Percentiles rank a stretch among this genome's conserved stretches.
phyloP scores from a whole-genome alignment of 2,797 vertebrate species.

The Pelochelys cantorii region DNA sequence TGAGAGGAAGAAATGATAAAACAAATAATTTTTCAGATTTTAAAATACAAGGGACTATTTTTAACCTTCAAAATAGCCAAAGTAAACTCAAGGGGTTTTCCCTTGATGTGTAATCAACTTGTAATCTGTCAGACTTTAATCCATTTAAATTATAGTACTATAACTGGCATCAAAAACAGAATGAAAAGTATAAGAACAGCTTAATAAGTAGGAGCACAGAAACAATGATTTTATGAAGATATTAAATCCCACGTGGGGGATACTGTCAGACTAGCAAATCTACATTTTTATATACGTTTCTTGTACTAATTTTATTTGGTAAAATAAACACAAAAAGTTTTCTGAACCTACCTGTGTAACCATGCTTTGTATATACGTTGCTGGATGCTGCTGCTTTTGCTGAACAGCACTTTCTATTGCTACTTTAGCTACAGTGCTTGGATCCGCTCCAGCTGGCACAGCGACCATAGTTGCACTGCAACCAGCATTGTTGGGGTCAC shows the following conservation, averaged over 20 bases:
- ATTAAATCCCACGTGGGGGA: background rate
- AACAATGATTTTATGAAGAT: background rate
- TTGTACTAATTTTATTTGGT: conserved; percentile 45
- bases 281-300: conserved; percentile 40
- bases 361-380: conserved; percentile 87
- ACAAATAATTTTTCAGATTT: background rate
- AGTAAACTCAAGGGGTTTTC: background rate
- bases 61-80: conserved; percentile 35
- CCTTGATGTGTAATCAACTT: background rate
- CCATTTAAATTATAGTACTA: conserved; percentile 5
- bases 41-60: background rate
- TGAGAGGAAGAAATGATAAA: background rate
- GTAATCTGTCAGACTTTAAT: background rate
- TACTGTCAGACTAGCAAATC: rapidly evolving
- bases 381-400: conserved; percentile 93
- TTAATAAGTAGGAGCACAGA: background rate
- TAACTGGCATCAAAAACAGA: background rate
- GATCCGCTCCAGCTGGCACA: conserved; percentile 96
- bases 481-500: conserved; percentile 98
- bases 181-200: background rate
- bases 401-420: conserved; percentile 99
- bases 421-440: conserved; percentile 99
- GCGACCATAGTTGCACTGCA: conserved; percentile 99
- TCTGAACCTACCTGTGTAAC: conserved; percentile 86
- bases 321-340: conserved; percentile 52